Conservation (phyloP, 2,113 vertebrate species). For the Lycaon pictus region DNA sequence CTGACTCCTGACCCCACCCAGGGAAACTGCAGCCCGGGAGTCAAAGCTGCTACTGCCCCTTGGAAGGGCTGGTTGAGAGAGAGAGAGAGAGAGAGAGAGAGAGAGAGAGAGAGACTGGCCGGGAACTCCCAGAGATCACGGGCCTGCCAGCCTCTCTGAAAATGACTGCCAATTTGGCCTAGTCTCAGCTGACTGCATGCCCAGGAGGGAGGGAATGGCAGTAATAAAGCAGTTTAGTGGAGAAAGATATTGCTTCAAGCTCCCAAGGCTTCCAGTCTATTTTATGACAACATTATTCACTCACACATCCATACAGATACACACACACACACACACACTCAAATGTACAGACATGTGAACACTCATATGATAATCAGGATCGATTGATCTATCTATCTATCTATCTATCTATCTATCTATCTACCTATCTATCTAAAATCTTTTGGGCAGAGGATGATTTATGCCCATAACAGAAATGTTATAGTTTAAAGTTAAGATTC, state of each 20-base stretch:
- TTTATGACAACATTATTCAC: slow-evolving; percentile 74
- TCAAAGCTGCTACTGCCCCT: slow-evolving; percentile 92
- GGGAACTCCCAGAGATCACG: slow-evolving; percentile 92
- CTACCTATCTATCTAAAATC: background rate
- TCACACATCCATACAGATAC: background rate
- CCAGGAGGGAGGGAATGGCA: slow-evolving; percentile 91
- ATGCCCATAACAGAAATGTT: background rate
- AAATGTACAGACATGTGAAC: background rate
- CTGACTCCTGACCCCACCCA: slow-evolving; percentile 91
- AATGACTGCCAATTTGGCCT: slow-evolving; percentile 97
- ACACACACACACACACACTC: accelerated
- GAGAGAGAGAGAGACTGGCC: slow-evolving; percentile 90
- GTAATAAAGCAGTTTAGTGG: slow-evolving; percentile 95
- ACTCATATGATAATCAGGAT: background rate
- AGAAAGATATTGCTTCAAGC: slow-evolving; percentile 92
- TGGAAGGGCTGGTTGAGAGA: slow-evolving; percentile 89
- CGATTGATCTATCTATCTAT: background rate
- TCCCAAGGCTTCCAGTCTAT: slow-evolving; percentile 79
- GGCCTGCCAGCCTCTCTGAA: slow-evolving; percentile 93
- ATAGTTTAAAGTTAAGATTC: background rate
- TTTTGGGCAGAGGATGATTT: background rate
- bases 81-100: slow-evolving; percentile 84
- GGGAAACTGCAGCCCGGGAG: slow-evolving; percentile 89
- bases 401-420: background rate
- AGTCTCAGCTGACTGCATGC: slow-evolving; percentile 94